A percentile compares a stretch with the other conserved stretches of the same genome.
phyloP scores from a whole-genome alignment of 2,888 invertebrate genomes.

The Apantesis nais region DNA sequence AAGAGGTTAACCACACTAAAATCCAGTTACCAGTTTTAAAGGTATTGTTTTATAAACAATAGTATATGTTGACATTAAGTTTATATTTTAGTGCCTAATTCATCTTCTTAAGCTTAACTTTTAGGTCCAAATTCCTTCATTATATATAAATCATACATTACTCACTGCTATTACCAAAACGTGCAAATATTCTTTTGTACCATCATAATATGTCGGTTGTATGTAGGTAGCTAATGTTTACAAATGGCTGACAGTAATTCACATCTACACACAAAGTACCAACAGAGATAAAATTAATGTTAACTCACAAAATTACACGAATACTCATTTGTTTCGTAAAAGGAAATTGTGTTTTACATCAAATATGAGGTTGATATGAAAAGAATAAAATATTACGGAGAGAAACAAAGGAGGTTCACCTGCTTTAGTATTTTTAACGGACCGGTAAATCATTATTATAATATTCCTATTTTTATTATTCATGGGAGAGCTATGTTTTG shows the following conservation, averaged over 20 bases:
- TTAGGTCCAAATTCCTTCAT: neutral
- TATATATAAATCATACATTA: neutral
- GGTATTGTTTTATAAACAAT: no score
- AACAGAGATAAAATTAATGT: constrained; percentile 24
- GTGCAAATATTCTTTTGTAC: neutral
- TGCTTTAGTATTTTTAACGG: neutral
- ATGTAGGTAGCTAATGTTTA: constrained; percentile 14
- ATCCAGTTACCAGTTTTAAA: no score
- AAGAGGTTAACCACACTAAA: no score
- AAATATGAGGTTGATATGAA: constrained; percentile 5
- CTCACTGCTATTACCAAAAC: neutral
- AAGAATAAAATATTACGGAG: constrained; percentile 3
- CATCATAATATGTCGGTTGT: no score
- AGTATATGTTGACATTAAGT: no score
- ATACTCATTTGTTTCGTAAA: constrained; percentile 6
- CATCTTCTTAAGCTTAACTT: neutral
- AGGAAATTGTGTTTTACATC: constrained; percentile 6
- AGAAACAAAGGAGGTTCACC: neutral
- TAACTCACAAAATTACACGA: constrained; percentile 11
- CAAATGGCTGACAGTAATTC: constrained; percentile 31
- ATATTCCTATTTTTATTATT: neutral
- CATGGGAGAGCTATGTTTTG: no score
- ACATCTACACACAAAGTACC: constrained; percentile 28
- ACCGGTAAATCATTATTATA: neutral
- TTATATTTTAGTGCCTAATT: no score